Base-by-base conservation (phyloP, 2,797 vertebrate species). In the Sarcophilus harrisii region DNA sequence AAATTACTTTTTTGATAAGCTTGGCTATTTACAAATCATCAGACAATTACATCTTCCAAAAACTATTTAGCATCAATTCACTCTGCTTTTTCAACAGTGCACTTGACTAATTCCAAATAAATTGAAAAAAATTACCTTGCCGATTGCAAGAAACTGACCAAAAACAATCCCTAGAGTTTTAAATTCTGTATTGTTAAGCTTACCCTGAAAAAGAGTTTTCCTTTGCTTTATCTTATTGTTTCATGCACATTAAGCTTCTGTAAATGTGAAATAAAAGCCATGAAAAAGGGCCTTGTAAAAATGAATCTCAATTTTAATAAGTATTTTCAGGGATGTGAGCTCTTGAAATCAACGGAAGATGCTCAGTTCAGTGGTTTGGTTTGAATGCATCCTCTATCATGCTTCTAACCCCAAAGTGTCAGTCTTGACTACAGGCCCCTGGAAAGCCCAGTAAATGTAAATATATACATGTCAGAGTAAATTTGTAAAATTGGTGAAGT, bases 51-150 rank as follows among this genome's bases (percentile, higher is more conserved):
- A 98, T 99, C 98, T 99, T 99, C 98, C 98, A 99, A 98, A 99
- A 99, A 99, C 98, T 98, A 98, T 99, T 99, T 99, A 99, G 98
- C 98, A 99, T 98, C 98, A 99, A 99, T 99, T 99, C 99, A 99
- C 95, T 98, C 98, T 98, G 98, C 98, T 97, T 99, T 99, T 98
- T 98, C 98, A 98, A 98, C 93, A 98, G 97, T 98, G 98, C 98
- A 99, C 98, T 99, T 98, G 98, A 99, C 98, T 99, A 99, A 99
- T 99, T 99, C 97, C 97, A 98, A 99, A 99, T 99, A 99, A 99
- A 99, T 99, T 98, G 98, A 98, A 99, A 99, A 99, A 98, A 98
- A 99, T 98, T 99, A 98, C 98, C 98, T 98, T 98, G 94, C 96
- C 98, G 97, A 98, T 98, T 99, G 98, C 98, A 98, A 98, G 97